Conservation (phyloP, 2,797 vertebrate species). For the Epinephelus malabaricus region DNA sequence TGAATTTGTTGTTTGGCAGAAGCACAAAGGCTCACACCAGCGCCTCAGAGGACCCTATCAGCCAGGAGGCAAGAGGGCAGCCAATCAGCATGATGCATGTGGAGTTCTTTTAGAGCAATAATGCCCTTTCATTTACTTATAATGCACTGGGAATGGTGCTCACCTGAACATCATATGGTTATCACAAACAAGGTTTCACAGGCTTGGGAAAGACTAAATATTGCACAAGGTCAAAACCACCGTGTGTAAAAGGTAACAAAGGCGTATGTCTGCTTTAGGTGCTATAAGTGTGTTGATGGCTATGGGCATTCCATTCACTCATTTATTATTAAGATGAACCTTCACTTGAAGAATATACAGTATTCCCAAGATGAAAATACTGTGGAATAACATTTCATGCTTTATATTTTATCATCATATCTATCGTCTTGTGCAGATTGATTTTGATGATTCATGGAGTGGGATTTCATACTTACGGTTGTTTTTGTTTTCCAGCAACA, state of each 20-base stretch:
- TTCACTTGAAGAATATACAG: neutral
- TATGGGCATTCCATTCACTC: neutral
- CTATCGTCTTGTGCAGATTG: neutral
- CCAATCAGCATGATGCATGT: slow-evolving; percentile 35
- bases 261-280: neutral
- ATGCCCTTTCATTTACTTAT: slow-evolving; percentile 24
- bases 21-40: slow-evolving; percentile 28
- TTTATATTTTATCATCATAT: neutral
- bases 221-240: slow-evolving; percentile 12
- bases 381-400: neutral
- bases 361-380: neutral
- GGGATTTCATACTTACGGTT: neutral
- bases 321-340: slow-evolving; percentile 34
- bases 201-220: neutral
- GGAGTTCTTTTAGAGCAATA: slow-evolving; percentile 24
- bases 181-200: slow-evolving; percentile 11
- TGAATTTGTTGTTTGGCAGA: slow-evolving; percentile 39
- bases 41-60: slow-evolving; percentile 28
- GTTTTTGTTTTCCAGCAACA: slow-evolving; percentile 29
- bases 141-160: slow-evolving; percentile 10
- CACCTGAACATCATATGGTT: neutral
- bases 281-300: neutral
- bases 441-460: neutral
- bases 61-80: slow-evolving; percentile 13
- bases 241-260: slow-evolving; percentile 5